phyloP scores from a whole-genome alignment of 2,113 vertebrate species.

The Sapayoa aenigma region DNA sequence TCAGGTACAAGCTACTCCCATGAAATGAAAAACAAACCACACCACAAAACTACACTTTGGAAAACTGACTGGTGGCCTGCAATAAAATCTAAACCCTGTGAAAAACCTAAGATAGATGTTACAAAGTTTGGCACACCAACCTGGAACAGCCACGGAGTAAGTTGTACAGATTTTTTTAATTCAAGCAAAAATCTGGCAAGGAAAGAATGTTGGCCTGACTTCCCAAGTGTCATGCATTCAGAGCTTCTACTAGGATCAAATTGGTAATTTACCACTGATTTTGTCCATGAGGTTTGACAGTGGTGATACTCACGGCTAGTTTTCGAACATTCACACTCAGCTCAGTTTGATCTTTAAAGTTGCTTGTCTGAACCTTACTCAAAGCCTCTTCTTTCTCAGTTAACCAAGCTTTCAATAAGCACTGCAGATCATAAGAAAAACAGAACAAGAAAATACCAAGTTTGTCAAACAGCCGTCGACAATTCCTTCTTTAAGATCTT shows the following conservation, averaged over 20 bases:
- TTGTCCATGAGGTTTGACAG: neutral
- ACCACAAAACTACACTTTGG: neutral
- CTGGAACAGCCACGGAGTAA: neutral
- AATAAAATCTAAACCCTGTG: neutral
- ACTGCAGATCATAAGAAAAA: conserved; percentile 70
- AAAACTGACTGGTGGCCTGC: neutral
- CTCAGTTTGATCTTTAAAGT: conserved; percentile 88
- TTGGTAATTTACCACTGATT: neutral
- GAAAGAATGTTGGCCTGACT: neutral
- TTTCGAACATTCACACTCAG: conserved; percentile 87
- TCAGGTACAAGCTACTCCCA: neutral
- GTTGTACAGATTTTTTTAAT: neutral
- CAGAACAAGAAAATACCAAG: neutral
- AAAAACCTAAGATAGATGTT: neutral
- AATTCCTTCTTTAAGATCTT: neutral
- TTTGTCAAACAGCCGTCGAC: neutral
- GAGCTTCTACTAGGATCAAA: neutral
- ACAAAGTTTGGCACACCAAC: neutral
- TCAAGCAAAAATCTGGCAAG: neutral
- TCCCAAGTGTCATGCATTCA: neutral
- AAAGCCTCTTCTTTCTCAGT: conserved; percentile 88
- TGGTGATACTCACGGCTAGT: conserved; percentile 84
- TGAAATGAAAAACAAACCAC: neutral
- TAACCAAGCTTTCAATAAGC: conserved; percentile 88
- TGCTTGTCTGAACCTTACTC: conserved; percentile 85